Evolutionary conservation across 2,888 invertebrate species (phyloP).

Genomic region (Drosophila subquinaria): DNA sequence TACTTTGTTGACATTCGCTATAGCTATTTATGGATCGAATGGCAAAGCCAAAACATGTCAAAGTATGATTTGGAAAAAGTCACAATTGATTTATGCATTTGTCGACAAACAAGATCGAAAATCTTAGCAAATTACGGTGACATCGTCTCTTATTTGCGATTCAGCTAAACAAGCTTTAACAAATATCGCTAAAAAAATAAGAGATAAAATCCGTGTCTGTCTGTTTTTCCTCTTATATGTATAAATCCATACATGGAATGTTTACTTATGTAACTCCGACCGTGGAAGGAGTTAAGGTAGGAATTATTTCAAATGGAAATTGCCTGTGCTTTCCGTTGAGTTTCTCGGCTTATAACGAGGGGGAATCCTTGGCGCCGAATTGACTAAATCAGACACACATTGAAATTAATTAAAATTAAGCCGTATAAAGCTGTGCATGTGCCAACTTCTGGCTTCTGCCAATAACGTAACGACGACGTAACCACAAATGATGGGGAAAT

Average conservation of each 20-base stretch:
- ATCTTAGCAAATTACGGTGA: slow-evolving; percentile 27
- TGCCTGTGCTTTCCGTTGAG: slow-evolving; percentile 1
- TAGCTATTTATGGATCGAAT: slow-evolving; percentile 44
- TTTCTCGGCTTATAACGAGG: slow-evolving; percentile 3
- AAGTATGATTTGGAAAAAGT: slow-evolving; percentile 53
- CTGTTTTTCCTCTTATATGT: not conserved
- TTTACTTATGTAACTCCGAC: not conserved
- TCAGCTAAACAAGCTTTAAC: slow-evolving; percentile 31
- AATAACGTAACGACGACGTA: slow-evolving; percentile 47
- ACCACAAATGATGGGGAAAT: slow-evolving; percentile 60
- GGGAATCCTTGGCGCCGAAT: slow-evolving; percentile 4
- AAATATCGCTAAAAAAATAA: slow-evolving; percentile 14
- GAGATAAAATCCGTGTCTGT: slow-evolving; percentile 10
- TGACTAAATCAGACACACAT: slow-evolving; percentile 36
- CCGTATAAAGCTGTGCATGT: slow-evolving; percentile 49
- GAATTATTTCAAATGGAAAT: slow-evolving; percentile 12
- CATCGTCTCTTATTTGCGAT: slow-evolving; percentile 36
- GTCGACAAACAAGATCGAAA: slow-evolving; percentile 28
- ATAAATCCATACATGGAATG: slow-evolving; percentile 1
- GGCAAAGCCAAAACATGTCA: slow-evolving; percentile 52
- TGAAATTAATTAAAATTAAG: slow-evolving; percentile 74
- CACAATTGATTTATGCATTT: slow-evolving; percentile 62
- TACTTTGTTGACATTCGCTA: slow-evolving; percentile 61
- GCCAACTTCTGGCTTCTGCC: slow-evolving; percentile 42
- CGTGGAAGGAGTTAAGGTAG: slow-evolving; percentile 2